A percentile compares a stretch with the other conserved stretches of the same genome.
phyloP scores from a whole-genome alignment of 2,888 invertebrate genomes.

The Dicranocentrus wangi region DNA sequence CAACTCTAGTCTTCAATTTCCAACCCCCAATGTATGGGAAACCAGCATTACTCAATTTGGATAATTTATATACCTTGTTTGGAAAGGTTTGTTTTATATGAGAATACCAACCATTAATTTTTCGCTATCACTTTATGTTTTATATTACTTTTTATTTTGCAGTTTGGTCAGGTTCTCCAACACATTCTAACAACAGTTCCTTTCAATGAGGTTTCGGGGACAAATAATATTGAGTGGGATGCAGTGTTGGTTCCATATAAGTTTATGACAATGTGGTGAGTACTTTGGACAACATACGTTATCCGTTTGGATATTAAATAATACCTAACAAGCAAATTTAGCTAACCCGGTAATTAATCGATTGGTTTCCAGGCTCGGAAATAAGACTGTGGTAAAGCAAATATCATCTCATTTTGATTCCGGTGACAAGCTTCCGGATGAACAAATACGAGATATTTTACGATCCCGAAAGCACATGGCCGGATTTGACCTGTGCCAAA shows the following conservation, averaged over 20 bases:
- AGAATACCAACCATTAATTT: no score
- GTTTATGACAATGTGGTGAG: constrained; percentile 85
- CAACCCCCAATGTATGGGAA: constrained; percentile 79
- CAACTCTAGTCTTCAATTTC: constrained; percentile 90
- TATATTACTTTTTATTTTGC: no score
- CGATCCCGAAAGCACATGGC: constrained; percentile 83
- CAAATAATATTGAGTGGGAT: constrained; percentile 95
- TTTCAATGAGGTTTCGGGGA: constrained; percentile 88
- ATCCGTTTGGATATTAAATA: no score
- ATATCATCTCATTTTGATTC: constrained; percentile 80
- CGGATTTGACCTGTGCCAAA: constrained; percentile 85
- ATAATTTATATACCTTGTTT: constrained; percentile 85
- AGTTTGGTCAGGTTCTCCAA: constrained; percentile 91
- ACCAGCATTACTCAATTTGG: constrained; percentile 83
- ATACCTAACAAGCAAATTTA: no score
- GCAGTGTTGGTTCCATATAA: constrained; percentile 88
- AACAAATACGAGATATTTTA: constrained; percentile 80
- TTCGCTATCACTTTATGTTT: no score
- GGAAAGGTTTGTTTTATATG: constrained; percentile 81
- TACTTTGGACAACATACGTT: not conserved
- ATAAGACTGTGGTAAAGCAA: constrained; percentile 66
- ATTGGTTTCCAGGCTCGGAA: constrained; percentile 68
- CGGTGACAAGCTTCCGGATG: constrained; percentile 82
- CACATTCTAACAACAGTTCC: constrained; percentile 87
- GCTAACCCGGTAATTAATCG: no score